Evolutionary conservation across 2,797 vertebrate genomes (phyloP).

Genomic region (Avahi laniger): DNA sequence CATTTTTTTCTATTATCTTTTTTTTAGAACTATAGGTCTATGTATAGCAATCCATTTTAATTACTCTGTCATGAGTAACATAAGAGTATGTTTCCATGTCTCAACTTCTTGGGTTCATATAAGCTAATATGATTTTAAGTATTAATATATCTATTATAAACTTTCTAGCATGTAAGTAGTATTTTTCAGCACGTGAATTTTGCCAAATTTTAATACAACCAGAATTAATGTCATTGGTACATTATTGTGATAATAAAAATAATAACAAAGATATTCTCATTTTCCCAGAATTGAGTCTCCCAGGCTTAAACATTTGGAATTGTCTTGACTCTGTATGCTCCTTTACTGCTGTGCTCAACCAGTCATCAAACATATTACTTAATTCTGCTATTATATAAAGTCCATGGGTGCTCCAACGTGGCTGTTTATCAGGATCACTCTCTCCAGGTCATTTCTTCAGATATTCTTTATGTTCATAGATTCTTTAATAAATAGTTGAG

Average conservation of each 20-base stretch:
- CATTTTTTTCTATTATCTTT: background rate
- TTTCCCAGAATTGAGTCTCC: background rate
- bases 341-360: background rate
- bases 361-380: background rate
- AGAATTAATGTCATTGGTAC: background rate
- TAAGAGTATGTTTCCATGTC: background rate
- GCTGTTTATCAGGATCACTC: background rate
- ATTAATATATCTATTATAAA: background rate
- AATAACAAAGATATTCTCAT: background rate
- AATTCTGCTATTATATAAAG: background rate
- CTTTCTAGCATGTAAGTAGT: background rate
- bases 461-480: background rate
- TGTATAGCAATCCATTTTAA: background rate
- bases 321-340: background rate
- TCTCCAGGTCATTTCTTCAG: background rate
- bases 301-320: background rate
- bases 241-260: background rate
- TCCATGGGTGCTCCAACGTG: background rate
- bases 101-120: background rate
- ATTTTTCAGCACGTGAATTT: background rate
- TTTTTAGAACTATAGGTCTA: background rate
- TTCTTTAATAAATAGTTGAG: background rate
- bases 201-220: background rate
- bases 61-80: background rate
- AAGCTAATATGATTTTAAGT: background rate